These are phyloP conservation scores for Drosophila gaucha DNA, from an alignment of 2,888 invertebrate genomes.

Conservation along the genomic window DNA sequence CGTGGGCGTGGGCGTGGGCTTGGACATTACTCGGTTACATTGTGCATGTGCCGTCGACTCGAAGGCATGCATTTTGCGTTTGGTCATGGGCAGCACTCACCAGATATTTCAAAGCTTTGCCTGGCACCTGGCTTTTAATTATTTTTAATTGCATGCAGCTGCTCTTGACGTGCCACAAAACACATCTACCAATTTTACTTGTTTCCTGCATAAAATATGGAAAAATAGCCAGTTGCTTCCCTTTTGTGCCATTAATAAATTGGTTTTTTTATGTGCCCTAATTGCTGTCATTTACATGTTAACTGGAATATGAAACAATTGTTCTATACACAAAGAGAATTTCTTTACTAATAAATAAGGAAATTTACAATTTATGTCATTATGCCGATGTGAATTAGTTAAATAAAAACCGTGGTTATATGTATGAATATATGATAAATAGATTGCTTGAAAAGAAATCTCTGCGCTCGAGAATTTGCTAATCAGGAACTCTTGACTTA, in stretches of 20 bases:
- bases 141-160: slow-evolving; percentile 68
- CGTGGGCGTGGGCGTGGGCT: slow-evolving; percentile 14
- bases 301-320: neutral
- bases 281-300: neutral
- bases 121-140: slow-evolving; percentile 63
- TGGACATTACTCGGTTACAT: slow-evolving; percentile 33
- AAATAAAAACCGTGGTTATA: no score
- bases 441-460: no score
- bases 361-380: neutral
- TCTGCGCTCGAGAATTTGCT: no score
- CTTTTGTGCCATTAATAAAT: slow-evolving; percentile 48
- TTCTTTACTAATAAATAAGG: no score
- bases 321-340: neutral
- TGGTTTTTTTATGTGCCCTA: slow-evolving; percentile 19
- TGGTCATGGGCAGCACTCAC: slow-evolving; percentile 25
- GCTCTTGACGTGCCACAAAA: slow-evolving; percentile 58
- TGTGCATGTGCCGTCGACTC: slow-evolving; percentile 34
- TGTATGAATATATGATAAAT: no score
- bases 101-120: slow-evolving; percentile 55
- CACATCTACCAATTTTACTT: slow-evolving; percentile 33
- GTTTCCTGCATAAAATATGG: slow-evolving; percentile 35
- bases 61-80: slow-evolving; percentile 31
- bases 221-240: slow-evolving; percentile 26
- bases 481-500: no score
- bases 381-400: no score